Evolutionary conservation across 2,797 vertebrate species (phyloP), one percentile per base, ranked within the genome.

Genomic region (Artibeus lituratus): DNA sequence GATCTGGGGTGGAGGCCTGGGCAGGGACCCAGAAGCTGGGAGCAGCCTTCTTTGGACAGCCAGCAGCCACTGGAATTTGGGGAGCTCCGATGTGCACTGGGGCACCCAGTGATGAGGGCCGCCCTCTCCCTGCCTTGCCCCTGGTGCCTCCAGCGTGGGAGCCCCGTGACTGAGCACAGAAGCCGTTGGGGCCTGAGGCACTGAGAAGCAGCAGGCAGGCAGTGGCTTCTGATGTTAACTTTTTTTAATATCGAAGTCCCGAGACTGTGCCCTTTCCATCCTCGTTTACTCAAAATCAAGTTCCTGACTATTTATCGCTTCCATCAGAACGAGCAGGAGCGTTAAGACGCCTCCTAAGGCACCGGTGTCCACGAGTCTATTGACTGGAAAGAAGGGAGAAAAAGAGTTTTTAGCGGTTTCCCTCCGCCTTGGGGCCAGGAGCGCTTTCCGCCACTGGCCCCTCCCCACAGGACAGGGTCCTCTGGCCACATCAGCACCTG

Each of bases 221-320:
- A 65, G 51, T 1, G 2, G 76, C n/a, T 77, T 77, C 74, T 42
- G 26, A 86, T 12, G 5, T 9, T 44, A 84, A 26, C 32, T 26
- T 74, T 22, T 51, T 22, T 77, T 18, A 90, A 83, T 80, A 55
- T 81, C 72, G 10, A 76, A 82, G 77, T 86, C 90, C 85, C 3
- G 0, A 74, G 59, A 42, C 24, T 0, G 76, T 44, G 0, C 77
- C 81, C 92, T 92, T 62, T 88, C 57, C 82, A 82, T 76, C 49
- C 83, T 26, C n/a, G 26, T 73, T 90, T 51, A 24, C 84, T 72
- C 84, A 21, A 69, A 85, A 73, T 32, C 49, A 15, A 51, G 80
- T 73, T 57, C 49, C 69, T 82, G 19, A 53, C 78, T 49, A 73
- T 95, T 87, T 77, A 90, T 90, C 77, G 9, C 78, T 94, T 81